A percentile compares a stretch with the other conserved stretches of the same genome.
phyloP scores from a whole-genome alignment of 2,888 invertebrate genomes.

The Drosophila monieri region DNA sequence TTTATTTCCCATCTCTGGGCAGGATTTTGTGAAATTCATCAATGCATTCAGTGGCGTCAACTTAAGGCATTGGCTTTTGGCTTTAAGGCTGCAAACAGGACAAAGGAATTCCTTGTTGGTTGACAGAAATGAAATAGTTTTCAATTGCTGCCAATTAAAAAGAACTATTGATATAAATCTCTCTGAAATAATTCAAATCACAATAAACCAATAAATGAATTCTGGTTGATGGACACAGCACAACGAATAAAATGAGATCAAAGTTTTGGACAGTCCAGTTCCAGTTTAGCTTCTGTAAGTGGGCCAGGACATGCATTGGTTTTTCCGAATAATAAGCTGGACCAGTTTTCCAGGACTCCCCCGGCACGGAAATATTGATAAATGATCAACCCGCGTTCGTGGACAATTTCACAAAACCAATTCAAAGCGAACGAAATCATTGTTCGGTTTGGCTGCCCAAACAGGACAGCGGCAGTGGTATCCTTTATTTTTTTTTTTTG shows the following conservation, averaged over 20 bases:
- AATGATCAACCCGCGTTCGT: constrained; percentile 66
- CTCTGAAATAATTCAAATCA: not conserved
- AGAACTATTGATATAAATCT: not conserved
- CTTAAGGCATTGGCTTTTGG: constrained; percentile 6
- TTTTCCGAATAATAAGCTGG: constrained; percentile 57
- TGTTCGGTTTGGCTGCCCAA: constrained; percentile 48
- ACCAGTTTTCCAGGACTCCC: constrained; percentile 1
- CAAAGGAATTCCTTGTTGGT: not conserved
- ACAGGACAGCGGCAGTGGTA: not conserved
- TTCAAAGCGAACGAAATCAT: constrained; percentile 60
- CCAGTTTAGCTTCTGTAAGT: constrained; percentile 8
- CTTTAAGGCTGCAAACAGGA: constrained; percentile 10
- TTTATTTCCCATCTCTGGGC: not conserved
- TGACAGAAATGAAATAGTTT: not conserved
- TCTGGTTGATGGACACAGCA: constrained; percentile 20
- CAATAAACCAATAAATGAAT: not conserved
- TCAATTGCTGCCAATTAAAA: not conserved
- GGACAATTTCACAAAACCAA: constrained; percentile 60
- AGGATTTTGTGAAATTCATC: constrained; percentile 28
- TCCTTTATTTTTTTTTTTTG: constrained; percentile 31
- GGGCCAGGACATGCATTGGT: constrained; percentile 37
- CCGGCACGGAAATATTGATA: constrained; percentile 77
- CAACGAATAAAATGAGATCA: constrained; percentile 55
- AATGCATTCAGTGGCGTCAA: constrained; percentile 13
- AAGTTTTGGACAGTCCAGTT: constrained; percentile 7